A percentile compares a stretch with the other conserved stretches of the same genome.
phyloP scores from a whole-genome alignment of 2,113 vertebrate species.

The Lophura nycthemera region DNA sequence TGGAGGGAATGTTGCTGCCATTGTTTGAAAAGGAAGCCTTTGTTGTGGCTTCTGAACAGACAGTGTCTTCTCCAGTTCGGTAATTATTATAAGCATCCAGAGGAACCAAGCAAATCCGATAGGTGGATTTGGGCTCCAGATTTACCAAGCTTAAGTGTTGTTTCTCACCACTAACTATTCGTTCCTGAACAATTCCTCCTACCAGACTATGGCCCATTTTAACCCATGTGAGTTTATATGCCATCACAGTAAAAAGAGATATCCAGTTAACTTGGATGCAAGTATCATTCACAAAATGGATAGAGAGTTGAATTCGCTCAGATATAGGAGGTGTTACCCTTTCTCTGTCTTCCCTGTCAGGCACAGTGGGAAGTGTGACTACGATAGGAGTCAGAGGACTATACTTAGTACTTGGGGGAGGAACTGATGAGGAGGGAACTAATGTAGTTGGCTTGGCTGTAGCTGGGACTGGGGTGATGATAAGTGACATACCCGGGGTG shows the following conservation, averaged over 20 bases:
- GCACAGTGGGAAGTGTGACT: conserved; percentile 77
- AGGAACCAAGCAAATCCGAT: conserved; percentile 93
- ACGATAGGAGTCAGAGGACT: conserved; percentile 67
- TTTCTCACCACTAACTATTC: conserved; percentile 89
- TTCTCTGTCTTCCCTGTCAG: conserved; percentile 76
- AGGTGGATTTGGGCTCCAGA: conserved; percentile 90
- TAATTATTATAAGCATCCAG: conserved; percentile 92
- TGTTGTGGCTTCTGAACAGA: conserved; percentile 91
- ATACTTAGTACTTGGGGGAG: conserved; percentile 58
- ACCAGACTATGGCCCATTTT: conserved; percentile 93
- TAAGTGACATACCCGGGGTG: conserved; percentile 70
- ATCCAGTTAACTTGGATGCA: conserved; percentile 93
- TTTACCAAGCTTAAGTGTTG: conserved; percentile 85
- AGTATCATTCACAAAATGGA: conserved; percentile 90
- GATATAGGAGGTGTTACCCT: conserved; percentile 83
- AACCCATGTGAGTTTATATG: conserved; percentile 97
- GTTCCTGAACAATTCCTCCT: conserved; percentile 90
- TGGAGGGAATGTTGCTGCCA: conserved; percentile 84
- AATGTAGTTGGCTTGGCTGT: conserved; percentile 71
- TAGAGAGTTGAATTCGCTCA: conserved; percentile 89
- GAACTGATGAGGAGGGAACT: conserved; percentile 40
- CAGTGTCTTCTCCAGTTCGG: conserved; percentile 89
- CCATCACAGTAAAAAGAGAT: conserved; percentile 89
- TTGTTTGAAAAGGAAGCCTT: conserved; percentile 81
- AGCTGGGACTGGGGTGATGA: conserved; percentile 75